Evolutionary conservation across 2,113 vertebrate species (phyloP).

Genomic region (Micronycteris hirsuta): DNA sequence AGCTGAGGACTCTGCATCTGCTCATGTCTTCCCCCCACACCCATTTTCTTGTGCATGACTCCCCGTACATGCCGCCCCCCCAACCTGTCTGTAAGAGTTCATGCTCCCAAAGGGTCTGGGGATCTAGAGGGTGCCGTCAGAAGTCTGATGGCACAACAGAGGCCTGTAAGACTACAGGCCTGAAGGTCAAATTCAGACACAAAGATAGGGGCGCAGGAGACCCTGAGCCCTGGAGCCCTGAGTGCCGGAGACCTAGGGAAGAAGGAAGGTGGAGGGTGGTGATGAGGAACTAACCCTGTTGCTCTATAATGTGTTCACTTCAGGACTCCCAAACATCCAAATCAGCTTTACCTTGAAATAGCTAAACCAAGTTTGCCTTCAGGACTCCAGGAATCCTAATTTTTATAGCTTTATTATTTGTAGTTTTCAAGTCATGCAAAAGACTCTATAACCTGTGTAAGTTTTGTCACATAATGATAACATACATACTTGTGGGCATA

Average conservation of each 20-base stretch:
- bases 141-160: background rate
- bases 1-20: background rate
- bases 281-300: background rate
- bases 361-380: background rate
- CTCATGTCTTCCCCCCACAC: background rate
- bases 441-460: background rate
- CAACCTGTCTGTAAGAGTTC: no score
- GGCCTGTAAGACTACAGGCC: background rate
- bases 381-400: background rate
- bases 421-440: background rate
- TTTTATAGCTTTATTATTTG: background rate
- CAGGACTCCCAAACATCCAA: background rate
- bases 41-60: background rate
- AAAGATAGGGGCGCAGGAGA: background rate
- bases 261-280: fast-evolving
- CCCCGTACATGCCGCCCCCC: background rate
- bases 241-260: background rate
- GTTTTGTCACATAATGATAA: background rate
- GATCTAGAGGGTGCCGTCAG: background rate
- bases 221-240: background rate
- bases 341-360: background rate
- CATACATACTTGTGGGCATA: background rate
- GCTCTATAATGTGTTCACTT: fast-evolving
- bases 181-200: background rate
- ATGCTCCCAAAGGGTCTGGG: background rate